phyloP scores from a whole-genome alignment of 2,888 invertebrate genomes.

The Dascillus cervinus region DNA sequence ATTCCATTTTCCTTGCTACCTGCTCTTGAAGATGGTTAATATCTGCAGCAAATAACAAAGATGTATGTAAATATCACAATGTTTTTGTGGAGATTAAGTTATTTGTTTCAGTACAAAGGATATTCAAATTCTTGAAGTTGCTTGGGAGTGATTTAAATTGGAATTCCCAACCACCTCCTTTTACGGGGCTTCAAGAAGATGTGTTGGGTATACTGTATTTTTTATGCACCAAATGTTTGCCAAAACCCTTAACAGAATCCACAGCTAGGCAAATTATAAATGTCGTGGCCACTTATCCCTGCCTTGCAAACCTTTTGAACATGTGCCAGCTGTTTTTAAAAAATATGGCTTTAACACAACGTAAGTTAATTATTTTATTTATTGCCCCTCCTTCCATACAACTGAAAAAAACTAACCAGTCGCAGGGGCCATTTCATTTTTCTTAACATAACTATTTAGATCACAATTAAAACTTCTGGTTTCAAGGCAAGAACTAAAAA shows the following conservation, averaged over 20 bases:
- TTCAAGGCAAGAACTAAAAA: too few species aligned
- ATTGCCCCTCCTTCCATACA: too few species aligned
- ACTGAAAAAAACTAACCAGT: too few species aligned
- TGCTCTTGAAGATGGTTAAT: slow-evolving; percentile 57
- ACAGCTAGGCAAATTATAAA: slow-evolving; percentile 51
- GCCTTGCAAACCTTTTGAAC: slow-evolving; percentile 48
- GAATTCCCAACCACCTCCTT: slow-evolving; percentile 46
- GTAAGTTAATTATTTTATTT: too few species aligned
- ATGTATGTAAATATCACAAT: slow-evolving; percentile 5
- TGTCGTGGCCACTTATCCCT: slow-evolving; percentile 47
- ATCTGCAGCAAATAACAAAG: slow-evolving; percentile 45
- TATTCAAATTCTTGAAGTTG: slow-evolving; percentile 49
- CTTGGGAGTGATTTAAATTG: slow-evolving; percentile 51
- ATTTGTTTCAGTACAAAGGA: too few species aligned
- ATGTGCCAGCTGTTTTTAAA: slow-evolving; percentile 55
- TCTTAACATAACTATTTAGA: too few species aligned
- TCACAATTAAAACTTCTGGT: too few species aligned
- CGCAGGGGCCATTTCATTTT: too few species aligned
- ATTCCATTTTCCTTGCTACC: slow-evolving; percentile 57
- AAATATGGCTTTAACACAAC: slow-evolving; percentile 55
- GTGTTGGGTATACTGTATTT: slow-evolving; percentile 56
- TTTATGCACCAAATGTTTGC: slow-evolving; percentile 57
- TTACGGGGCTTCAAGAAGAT: slow-evolving; percentile 51
- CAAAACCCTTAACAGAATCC: slow-evolving; percentile 50
- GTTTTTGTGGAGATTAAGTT: slow-evolving; percentile 41